A percentile compares a stretch with the other conserved stretches of the same genome.
phyloP scores from a whole-genome alignment of 2,888 invertebrate genomes.

The Gastracanthus pulcherrimus region DNA sequence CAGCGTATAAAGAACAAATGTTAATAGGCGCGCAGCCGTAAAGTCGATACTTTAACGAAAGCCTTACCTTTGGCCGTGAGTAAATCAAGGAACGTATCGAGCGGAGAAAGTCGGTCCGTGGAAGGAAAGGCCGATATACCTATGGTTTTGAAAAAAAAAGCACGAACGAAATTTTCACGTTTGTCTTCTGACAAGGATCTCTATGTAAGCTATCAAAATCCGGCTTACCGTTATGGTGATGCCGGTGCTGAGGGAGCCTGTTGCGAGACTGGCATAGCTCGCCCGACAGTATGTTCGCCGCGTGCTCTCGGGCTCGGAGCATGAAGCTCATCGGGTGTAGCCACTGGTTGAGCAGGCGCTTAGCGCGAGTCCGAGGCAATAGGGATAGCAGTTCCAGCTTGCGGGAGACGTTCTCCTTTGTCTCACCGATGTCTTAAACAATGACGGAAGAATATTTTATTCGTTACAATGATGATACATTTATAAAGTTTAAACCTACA shows the following conservation, averaged over 20 bases:
- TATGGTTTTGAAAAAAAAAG: slow-evolving; percentile 68
- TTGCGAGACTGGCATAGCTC: slow-evolving; percentile 76
- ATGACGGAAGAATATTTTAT: background rate
- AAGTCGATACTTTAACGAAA: background rate
- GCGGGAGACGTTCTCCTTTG: slow-evolving; percentile 81
- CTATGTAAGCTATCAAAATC: slow-evolving; percentile 4
- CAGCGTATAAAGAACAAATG: background rate
- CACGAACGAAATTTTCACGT: too few species aligned
- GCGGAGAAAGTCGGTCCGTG: slow-evolving; percentile 86
- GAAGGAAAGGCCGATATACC: slow-evolving; percentile 87
- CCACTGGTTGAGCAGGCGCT: slow-evolving; percentile 89
- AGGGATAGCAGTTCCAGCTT: slow-evolving; percentile 87
- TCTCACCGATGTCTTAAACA: slow-evolving; percentile 77
- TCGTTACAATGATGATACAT: background rate
- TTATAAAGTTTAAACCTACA: background rate
- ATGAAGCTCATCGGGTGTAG: slow-evolving; percentile 86
- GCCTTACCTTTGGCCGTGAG: slow-evolving; percentile 86
- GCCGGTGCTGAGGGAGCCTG: slow-evolving; percentile 71
- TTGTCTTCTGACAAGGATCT: background rate
- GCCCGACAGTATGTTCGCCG: slow-evolving; percentile 88
- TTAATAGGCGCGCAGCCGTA: background rate
- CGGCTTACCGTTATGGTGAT: slow-evolving; percentile 71
- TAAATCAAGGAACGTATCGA: slow-evolving; percentile 91
- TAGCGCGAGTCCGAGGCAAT: slow-evolving; percentile 87
- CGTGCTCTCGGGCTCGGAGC: slow-evolving; percentile 89